Evolutionary conservation across 2,888 invertebrate species (phyloP).

Genomic region (Drosophila buzzatii): DNA sequence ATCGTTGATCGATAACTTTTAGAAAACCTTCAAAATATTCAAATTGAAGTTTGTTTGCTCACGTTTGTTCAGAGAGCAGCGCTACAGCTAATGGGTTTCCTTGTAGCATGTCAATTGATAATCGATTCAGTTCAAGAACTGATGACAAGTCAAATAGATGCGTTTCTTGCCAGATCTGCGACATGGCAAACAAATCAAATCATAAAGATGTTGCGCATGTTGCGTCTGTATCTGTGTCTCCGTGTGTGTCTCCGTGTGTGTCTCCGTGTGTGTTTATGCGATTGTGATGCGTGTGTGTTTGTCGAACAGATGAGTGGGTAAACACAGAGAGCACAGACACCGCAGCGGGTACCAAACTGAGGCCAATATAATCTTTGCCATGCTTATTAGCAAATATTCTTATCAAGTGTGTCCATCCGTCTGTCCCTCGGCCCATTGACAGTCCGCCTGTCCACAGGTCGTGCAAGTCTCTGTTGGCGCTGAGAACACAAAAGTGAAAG

Average conservation of each 20-base stretch:
- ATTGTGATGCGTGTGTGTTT: constrained; percentile 7
- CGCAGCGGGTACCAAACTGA: constrained; percentile 30
- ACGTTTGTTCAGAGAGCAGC: not conserved
- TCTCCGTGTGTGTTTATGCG: not conserved
- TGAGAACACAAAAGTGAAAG: constrained; percentile 68
- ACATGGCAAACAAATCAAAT: constrained; percentile 41
- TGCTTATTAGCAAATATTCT: constrained; percentile 79
- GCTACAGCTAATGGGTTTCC: constrained; percentile 1
- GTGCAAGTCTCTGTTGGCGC: constrained; percentile 63
- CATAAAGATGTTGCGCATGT: constrained; percentile 54
- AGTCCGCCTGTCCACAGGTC: constrained; percentile 14
- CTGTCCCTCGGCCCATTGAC: constrained; percentile 9
- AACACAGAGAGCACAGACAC: constrained; percentile 43
- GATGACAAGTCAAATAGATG: constrained; percentile 30
- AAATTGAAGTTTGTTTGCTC: not conserved
- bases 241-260: constrained; percentile 1
- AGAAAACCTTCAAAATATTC: not conserved
- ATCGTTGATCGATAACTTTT: not conserved
- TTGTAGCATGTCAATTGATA: constrained; percentile 11
- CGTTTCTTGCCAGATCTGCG: constrained; percentile 8
- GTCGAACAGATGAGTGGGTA: constrained; percentile 55
- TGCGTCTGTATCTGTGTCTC: not conserved
- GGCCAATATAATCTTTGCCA: constrained; percentile 54
- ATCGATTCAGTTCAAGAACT: constrained; percentile 11
- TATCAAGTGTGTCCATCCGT: constrained; percentile 56